These are phyloP conservation scores for Drosophila barbarae DNA, from an alignment of 2,888 invertebrate species.

Conservation along the genomic window DNA sequence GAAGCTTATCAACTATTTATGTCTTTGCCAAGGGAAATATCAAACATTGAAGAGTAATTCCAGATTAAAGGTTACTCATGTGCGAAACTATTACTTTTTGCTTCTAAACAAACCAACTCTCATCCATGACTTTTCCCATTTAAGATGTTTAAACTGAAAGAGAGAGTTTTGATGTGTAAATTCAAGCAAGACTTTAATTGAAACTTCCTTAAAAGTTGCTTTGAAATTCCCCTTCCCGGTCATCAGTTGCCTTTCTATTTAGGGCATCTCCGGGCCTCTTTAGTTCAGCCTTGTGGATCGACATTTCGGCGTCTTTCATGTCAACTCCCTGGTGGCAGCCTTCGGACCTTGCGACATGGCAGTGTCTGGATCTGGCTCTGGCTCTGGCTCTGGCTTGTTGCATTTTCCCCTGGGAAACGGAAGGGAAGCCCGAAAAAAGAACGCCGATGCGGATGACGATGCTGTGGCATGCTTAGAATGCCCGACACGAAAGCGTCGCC, in stretches of 20 bases:
- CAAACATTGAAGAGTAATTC: neutral
- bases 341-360: constrained; percentile 39
- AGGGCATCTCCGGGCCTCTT: constrained; percentile 12
- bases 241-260: constrained; percentile 16
- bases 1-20: constrained; percentile 1
- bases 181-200: constrained; percentile 4
- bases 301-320: constrained; percentile 64
- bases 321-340: constrained; percentile 55
- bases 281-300: constrained; percentile 34
- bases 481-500: constrained; percentile 61
- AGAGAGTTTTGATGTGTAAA: constrained; percentile 6
- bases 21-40: constrained; percentile 2
- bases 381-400: constrained; percentile 25
- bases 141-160: neutral
- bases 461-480: constrained; percentile 58
- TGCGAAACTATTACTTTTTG: neutral
- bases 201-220: constrained; percentile 4
- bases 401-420: constrained; percentile 24
- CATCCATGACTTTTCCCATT: neutral
- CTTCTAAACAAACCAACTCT: neutral
- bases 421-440: constrained; percentile 14
- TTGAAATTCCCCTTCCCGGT: constrained; percentile 1
- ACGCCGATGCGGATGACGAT: constrained; percentile 25
- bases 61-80: neutral
- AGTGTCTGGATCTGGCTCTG: constrained; percentile 10